A percentile compares a stretch with the other conserved stretches of the same genome.
Conservation (phyloP, 2,113 vertebrate species). For the Shinisaurus crocodilurus region DNA sequence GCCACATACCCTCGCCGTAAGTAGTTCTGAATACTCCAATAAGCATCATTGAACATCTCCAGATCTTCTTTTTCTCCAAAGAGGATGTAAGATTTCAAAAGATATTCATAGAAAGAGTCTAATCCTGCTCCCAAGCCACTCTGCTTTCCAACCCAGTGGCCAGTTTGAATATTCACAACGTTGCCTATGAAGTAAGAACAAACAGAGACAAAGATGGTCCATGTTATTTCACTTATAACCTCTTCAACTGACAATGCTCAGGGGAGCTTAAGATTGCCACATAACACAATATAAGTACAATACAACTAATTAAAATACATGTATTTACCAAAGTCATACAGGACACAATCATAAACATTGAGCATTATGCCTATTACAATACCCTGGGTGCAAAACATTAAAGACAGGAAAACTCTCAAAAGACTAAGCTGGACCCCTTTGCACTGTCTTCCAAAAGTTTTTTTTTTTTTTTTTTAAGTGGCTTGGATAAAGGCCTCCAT, state of each 20-base stretch:
- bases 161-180: constrained; percentile 97
- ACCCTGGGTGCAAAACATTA: background rate
- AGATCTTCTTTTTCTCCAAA: constrained; percentile 96
- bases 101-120: constrained; percentile 97
- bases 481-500: too few species aligned
- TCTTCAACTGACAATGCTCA: background rate
- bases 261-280: background rate
- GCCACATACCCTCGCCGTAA: constrained; percentile 92
- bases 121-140: constrained; percentile 96
- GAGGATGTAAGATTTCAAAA: constrained; percentile 97
- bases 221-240: background rate
- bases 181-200: constrained; percentile 82
- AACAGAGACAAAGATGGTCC: background rate
- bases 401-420: background rate
- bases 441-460: background rate
- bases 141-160: constrained; percentile 96
- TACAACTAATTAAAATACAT: background rate
- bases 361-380: background rate
- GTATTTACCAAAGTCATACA: background rate
- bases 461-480: background rate
- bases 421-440: background rate
- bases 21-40: constrained; percentile 93
- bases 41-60: constrained; percentile 92
- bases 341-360: background rate
- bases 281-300: background rate